These are phyloP conservation scores for Oligia fasciuncula DNA, from an alignment of 2,888 invertebrate genomes.

Conservation along the genomic window DNA sequence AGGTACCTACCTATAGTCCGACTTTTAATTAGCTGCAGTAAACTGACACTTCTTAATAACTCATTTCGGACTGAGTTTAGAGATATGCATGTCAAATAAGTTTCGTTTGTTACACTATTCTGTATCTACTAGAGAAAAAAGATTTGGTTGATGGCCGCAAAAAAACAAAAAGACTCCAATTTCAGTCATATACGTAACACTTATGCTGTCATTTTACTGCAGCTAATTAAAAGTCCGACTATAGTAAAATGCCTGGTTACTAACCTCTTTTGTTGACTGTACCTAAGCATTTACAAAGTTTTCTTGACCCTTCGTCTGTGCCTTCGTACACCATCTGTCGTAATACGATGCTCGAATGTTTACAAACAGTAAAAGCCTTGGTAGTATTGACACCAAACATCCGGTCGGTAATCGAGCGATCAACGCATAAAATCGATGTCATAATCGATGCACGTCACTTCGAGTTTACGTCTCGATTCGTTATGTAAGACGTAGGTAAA, in stretches of 20 bases:
- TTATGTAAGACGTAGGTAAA: conserved; percentile 50
- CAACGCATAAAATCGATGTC: conserved; percentile 62
- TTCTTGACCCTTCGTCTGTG: conserved; percentile 12
- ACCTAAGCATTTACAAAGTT: background rate
- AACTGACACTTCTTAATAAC: no score
- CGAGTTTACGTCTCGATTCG: conserved; percentile 21
- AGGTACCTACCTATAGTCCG: no score
- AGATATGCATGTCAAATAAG: no score
- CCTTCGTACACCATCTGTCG: conserved; percentile 1
- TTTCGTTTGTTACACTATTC: no score
- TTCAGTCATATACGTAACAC: no score
- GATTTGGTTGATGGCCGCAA: no score
- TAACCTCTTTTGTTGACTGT: background rate
- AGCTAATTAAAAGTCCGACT: no score
- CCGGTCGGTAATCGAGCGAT: conserved; percentile 60
- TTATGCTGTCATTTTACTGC: no score
- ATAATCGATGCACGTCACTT: conserved; percentile 57
- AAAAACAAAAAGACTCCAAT: no score
- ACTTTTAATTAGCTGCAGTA: no score
- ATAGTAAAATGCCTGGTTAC: background rate
- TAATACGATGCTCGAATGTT: conserved; percentile 48
- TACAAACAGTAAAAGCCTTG: conserved; percentile 64
- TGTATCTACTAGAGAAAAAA: no score
- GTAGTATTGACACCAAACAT: conserved; percentile 56
- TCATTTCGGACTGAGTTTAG: no score